Percentiles rank a stretch among this genome's conserved stretches.
Conservation (phyloP, 2,888 invertebrate species). For the Patella ulyssiponensis region DNA sequence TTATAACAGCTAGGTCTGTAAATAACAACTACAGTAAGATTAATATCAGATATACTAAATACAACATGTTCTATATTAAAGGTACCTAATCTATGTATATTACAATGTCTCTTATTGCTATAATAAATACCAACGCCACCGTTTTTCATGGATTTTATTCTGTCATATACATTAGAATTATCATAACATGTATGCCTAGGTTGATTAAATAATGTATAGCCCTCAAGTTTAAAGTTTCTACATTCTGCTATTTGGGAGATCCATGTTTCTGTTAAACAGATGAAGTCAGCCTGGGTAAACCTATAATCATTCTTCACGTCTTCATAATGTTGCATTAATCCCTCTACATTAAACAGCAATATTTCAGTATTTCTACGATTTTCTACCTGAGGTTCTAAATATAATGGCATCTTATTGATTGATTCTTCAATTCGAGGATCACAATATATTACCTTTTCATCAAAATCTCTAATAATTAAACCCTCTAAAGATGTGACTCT, state of each 20-base stretch:
- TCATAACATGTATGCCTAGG: background rate
- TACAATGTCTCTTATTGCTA: background rate
- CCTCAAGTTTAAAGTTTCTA: background rate
- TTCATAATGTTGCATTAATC: background rate
- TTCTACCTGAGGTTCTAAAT: background rate
- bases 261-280: background rate
- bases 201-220: background rate
- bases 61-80: conserved; percentile 1
- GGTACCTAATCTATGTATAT: background rate
- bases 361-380: background rate
- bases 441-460: conserved; percentile 27
- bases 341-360: background rate
- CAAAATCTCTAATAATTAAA: conserved; percentile 18
- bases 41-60: too few relatives aligned
- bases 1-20: too few relatives aligned
- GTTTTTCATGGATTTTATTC: background rate
- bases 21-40: too few relatives aligned
- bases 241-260: background rate
- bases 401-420: conserved; percentile 14
- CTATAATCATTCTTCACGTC: background rate
- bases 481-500: conserved; percentile 30
- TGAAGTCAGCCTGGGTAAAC: background rate
- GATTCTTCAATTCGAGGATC: conserved; percentile 21
- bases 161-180: background rate
- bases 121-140: background rate